Base-by-base conservation (phyloP, 1,140 invertebrate species). In the Aphidius ervi region DNA sequence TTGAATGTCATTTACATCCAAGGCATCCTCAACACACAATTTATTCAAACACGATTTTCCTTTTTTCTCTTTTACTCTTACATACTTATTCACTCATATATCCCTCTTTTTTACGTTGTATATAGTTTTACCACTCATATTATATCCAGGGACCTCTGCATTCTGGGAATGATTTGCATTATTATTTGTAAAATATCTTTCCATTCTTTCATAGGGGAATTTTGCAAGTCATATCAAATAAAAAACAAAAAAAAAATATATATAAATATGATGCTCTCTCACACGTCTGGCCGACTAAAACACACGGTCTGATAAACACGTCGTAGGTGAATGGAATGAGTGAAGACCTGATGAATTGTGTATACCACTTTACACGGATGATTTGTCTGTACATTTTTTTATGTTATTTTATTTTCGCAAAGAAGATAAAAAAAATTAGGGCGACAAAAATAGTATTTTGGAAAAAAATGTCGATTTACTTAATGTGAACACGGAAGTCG, bases 1-100 rank as follows among this genome's bases (percentile, higher is more conserved):
- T 74, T 74, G 68, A 75, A 74, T 74, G 74, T 74, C 74, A 74
- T 73, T 70, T 71, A 65, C 58, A 59, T 66, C 59, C 59, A 31
- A 48, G 53, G 67, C 65, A 65, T 71, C 66, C 16, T 65, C 23
- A 31, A 31, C 68, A 72, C 66, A 71, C 74, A 73, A 75, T 74
- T 75, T 75, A 75, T 74, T 71, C 67, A 56, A 31, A 61, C 50
- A 65, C 63, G 47, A 68, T 46, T 53, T 49, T 43, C 48, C 45
- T 49, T 9, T 49, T 56, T 6, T 48, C 40, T 53, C 56, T 23
- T 46, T n/a, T 16, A 42, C 6, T 9, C 39, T 40, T 41, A 54
- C 52, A 41, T 54, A 54, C 5, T 7, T n/a, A 23, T 9, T 7
- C n/a, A 6, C n/a, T n/a, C n/a, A 16, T 49, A 31, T 31, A 31